Percentiles rank a stretch among this genome's conserved stretches.
phyloP scores from a whole-genome alignment of 2,797 vertebrate species.

The Menidia menidia region DNA sequence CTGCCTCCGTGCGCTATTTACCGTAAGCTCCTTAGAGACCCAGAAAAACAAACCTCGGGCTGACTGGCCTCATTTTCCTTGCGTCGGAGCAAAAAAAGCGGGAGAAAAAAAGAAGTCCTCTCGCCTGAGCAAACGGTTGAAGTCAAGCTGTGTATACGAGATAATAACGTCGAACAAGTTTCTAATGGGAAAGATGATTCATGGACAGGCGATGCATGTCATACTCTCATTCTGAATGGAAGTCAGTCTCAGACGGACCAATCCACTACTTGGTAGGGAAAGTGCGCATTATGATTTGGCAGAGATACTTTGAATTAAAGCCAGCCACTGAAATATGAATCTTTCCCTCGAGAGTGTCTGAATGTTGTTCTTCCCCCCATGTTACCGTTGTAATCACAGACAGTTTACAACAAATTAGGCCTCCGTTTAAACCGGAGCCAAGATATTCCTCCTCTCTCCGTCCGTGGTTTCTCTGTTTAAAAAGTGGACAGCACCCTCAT shows the following conservation, averaged over 20 bases:
- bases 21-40: conserved; percentile 63
- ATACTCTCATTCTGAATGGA: conserved; percentile 34
- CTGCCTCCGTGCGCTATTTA: conserved; percentile 54
- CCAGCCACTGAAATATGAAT: conserved; percentile 52
- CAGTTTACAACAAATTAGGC: conserved; percentile 2
- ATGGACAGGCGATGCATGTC: conserved; percentile 25
- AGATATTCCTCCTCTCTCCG: conserved; percentile 10
- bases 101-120: neutral
- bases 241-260: neutral
- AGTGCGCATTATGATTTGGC: conserved; percentile 52
- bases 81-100: conserved; percentile 14
- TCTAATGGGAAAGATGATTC: conserved; percentile 54
- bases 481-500: conserved; percentile 18
- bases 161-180: conserved; percentile 55
- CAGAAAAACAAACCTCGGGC: conserved; percentile 53
- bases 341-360: conserved; percentile 23
- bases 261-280: conserved; percentile 26
- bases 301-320: conserved; percentile 25
- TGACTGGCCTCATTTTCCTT: conserved; percentile 65
- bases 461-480: conserved; percentile 23
- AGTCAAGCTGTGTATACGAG: conserved; percentile 26
- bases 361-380: neutral
- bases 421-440: conserved; percentile 3
- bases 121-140: conserved; percentile 36
- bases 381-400: conserved; percentile 33